Evolutionary conservation across 2,888 invertebrate species (phyloP).

Genomic region (Nomada ruficornis): DNA sequence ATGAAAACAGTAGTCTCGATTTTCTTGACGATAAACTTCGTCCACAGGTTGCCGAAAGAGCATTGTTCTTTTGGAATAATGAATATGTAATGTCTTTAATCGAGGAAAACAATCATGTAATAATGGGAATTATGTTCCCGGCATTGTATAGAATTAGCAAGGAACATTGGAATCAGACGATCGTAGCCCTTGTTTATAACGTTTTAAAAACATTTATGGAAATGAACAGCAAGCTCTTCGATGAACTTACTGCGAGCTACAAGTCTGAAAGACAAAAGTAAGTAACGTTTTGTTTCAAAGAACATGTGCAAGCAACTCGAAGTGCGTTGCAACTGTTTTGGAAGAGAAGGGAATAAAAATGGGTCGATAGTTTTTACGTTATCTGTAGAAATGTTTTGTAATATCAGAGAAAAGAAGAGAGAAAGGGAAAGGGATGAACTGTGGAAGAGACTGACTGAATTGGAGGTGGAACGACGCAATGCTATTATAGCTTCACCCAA

Average conservation of each 20-base stretch:
- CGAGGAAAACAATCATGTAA: slow-evolving; percentile 98
- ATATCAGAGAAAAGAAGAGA: slow-evolving; percentile 94
- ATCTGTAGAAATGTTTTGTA: slow-evolving; percentile 53
- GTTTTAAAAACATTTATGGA: slow-evolving; percentile 99
- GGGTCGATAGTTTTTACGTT: slow-evolving; percentile 5
- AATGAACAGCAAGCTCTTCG: slow-evolving; percentile 99
- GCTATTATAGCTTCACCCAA: slow-evolving; percentile 77
- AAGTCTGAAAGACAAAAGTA: slow-evolving; percentile 99
- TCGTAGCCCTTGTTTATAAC: slow-evolving; percentile 99
- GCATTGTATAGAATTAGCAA: slow-evolving; percentile 99
- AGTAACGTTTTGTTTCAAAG: slow-evolving; percentile 82
- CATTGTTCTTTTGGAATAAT: slow-evolving; percentile 99
- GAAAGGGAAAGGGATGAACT: slow-evolving; percentile 98
- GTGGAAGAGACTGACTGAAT: slow-evolving; percentile 97
- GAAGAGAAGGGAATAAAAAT: not conserved
- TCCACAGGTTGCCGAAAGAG: slow-evolving; percentile 97
- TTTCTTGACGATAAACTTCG: not conserved
- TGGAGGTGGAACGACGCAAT: slow-evolving; percentile 88
- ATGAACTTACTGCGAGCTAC: slow-evolving; percentile 99
- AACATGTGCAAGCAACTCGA: not conserved
- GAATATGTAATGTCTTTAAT: slow-evolving; percentile 99
- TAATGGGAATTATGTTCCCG: slow-evolving; percentile 99
- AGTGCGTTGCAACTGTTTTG: not conserved
- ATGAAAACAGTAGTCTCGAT: not conserved
- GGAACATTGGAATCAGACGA: slow-evolving; percentile 99